Conservation (phyloP, 1,140 invertebrate species). For the Homalodisca vitripennis region DNA sequence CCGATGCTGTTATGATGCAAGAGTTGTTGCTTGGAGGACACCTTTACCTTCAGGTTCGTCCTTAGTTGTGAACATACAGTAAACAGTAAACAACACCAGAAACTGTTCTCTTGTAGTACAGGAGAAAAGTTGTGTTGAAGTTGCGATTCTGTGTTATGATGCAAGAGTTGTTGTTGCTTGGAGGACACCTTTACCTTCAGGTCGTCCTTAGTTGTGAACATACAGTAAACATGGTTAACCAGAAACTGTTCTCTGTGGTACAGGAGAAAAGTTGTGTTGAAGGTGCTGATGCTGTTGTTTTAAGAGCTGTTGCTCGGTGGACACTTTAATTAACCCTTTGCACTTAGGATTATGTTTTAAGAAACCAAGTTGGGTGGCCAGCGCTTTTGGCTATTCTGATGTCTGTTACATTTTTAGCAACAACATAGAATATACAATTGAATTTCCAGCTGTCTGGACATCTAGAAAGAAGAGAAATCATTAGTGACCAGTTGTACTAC, state of each 20-base stretch:
- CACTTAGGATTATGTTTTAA: too few relatives aligned
- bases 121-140: conserved; percentile 82
- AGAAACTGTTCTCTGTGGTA: conserved; percentile 86
- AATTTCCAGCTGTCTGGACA: too few relatives aligned
- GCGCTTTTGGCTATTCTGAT: too few relatives aligned
- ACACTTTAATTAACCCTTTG: too few relatives aligned
- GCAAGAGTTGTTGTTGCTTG: conserved; percentile 87
- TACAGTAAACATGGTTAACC: conserved; percentile 88
- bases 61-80: too few relatives aligned
- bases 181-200: conserved; percentile 90
- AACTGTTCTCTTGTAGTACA: conserved; percentile 84
- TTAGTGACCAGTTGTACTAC: too few relatives aligned
- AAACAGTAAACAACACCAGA: too few relatives aligned
- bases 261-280: conserved; percentile 83
- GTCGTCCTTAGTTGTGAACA: too few relatives aligned
- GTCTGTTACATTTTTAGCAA: too few relatives aligned
- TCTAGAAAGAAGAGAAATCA: too few relatives aligned
- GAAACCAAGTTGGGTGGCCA: too few relatives aligned
- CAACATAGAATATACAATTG: too few relatives aligned
- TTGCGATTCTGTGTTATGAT: conserved; percentile 93
- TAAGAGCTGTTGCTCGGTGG: conserved; percentile 92
- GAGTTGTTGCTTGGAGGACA: conserved; percentile 90
- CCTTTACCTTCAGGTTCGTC: conserved; percentile 82
- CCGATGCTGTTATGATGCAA: conserved; percentile 94
- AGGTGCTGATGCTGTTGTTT: conserved; percentile 87